Base-by-base conservation (phyloP, 2,888 invertebrate species). In the Amphimallon solstitiale region DNA sequence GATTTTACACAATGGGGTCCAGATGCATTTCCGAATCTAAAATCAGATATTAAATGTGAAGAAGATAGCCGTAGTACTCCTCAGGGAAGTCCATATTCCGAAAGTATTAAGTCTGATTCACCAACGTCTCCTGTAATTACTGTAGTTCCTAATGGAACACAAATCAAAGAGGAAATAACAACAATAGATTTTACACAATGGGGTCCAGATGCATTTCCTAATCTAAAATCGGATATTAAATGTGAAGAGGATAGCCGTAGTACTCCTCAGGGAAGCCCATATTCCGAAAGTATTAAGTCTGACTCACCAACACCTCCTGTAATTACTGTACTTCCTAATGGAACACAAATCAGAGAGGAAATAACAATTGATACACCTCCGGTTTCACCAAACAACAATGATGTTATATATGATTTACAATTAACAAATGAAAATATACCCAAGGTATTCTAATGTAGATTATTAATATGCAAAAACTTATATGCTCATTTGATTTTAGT, bases 21-120 rank as follows among this genome's bases (percentile, higher is more conserved):
- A 4, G 75, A 76, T 52, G 70, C 70, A 19, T 76, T 73, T 65
- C 73, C 69, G 19, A 77, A 75, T 66, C 71, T 76, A 45, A 70
- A 75, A 67, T 70, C 74, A 2, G 77, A 78, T 61, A 67, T 79
- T 9, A 79, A 78, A 74, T 68, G 66, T 19, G 78, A 79, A 71
- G 56, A 10, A 10, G 23, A 43, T 7, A 43, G 14, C 17, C 43
- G 29, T 7, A 71, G 73, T 4, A 72, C 71, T 9, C 70, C 65
- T 65, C 71, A 68, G 7, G 73, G 73, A 43, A 70, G 63, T 67
- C 67, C 66, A 62, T 67, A 74, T 29, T 71, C 74, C 29, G 71
- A 72, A 37, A 76, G 76, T 17, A 71, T 69, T 5, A 76, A 76
- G 66, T 76, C 77, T 9, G 66, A 71, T 19, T 77, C 78, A 7